These are phyloP conservation scores for Epirrhoe tristata DNA, from an alignment of 2,888 invertebrate species.

Conservation along the genomic window DNA sequence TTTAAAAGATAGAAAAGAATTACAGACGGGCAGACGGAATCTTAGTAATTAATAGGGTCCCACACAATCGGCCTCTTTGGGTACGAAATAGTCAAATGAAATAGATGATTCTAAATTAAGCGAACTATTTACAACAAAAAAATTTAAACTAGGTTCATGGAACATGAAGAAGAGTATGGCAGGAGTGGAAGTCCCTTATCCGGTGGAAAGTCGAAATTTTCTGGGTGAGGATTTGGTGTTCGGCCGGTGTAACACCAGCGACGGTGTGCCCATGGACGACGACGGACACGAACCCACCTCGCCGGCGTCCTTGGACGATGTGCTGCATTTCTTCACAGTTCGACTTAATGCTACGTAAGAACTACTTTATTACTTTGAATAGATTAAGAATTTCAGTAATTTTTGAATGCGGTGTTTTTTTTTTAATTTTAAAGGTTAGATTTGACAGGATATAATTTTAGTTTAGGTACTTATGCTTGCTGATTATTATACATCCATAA, in stretches of 20 bases:
- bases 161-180: constrained; percentile 65
- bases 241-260: constrained; percentile 78
- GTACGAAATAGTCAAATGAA: too few relatives aligned
- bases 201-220: constrained; percentile 73
- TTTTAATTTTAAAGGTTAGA: too few relatives aligned
- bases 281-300: constrained; percentile 78
- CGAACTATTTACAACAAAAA: background rate
- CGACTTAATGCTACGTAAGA: constrained; percentile 79
- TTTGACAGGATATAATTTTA: too few relatives aligned
- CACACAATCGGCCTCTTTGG: too few relatives aligned
- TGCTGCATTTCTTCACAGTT: constrained; percentile 72
- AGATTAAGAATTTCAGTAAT: too few relatives aligned
- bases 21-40: too few relatives aligned
- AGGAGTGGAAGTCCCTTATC: constrained; percentile 62
- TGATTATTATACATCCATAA: too few relatives aligned
- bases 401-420: too few relatives aligned
- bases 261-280: constrained; percentile 69
- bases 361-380: constrained; percentile 4
- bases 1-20: too few relatives aligned
- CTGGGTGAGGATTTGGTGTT: constrained; percentile 72
- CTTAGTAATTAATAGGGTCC: too few relatives aligned
- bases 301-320: constrained; percentile 78
- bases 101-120: background rate
- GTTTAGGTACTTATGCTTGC: too few relatives aligned
- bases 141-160: constrained; percentile 64